Percentiles rank a stretch among this genome's conserved stretches.
phyloP scores from a whole-genome alignment of 2,797 vertebrate genomes.

The Acomys russatus region DNA sequence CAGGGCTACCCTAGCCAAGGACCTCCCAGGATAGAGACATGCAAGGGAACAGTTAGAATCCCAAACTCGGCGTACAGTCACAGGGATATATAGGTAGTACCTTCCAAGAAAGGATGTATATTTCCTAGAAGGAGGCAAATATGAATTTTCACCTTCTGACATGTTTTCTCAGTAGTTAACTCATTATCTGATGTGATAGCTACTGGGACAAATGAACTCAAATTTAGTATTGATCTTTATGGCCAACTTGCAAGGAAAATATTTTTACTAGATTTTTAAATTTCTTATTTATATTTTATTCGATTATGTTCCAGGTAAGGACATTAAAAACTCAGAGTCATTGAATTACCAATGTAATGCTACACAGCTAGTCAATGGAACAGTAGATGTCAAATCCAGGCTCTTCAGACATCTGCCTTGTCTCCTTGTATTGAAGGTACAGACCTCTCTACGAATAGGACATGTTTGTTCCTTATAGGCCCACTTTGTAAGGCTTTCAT shows the following conservation, averaged over 20 bases:
- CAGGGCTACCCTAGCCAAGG: background rate
- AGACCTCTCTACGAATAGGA: background rate
- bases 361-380: background rate
- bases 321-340: slow-evolving; percentile 38
- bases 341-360: background rate
- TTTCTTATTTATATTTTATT: background rate
- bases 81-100: background rate
- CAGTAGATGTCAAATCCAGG: background rate
- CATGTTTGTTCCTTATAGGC: background rate
- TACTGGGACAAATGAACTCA: background rate
- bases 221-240: slow-evolving; percentile 5
- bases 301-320: slow-evolving; percentile 38
- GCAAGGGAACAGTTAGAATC: background rate
- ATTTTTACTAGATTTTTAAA: background rate
- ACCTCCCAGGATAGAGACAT: background rate
- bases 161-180: background rate
- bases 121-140: background rate
- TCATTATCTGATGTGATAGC: background rate
- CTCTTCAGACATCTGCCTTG: background rate
- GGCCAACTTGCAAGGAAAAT: background rate
- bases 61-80: background rate
- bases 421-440: slow-evolving; percentile 5
- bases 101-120: background rate
- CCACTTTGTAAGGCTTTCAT: background rate
- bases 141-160: background rate